These are phyloP conservation scores for Eutolmus rufibarbis DNA, from an alignment of 2,888 invertebrate species.

Conservation along the genomic window DNA sequence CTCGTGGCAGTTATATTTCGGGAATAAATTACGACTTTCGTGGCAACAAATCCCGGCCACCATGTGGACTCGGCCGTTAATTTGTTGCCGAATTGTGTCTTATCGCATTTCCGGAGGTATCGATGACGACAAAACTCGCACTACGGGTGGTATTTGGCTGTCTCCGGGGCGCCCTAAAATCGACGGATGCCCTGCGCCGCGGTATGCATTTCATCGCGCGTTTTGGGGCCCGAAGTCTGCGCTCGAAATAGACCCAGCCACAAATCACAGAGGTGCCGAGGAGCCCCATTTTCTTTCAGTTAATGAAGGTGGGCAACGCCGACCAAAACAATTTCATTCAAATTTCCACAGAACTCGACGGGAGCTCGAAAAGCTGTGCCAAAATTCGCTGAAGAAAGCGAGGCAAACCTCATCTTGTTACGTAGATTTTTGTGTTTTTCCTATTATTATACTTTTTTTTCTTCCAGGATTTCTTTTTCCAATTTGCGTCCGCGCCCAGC, in stretches of 20 bases:
- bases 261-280: constrained; percentile 5
- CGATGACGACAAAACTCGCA: neutral
- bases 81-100: constrained; percentile 21
- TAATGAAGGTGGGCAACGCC: neutral
- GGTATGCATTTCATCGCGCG: neutral
- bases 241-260: neutral
- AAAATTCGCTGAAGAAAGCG: neutral
- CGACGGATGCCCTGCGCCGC: neutral
- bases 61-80: neutral
- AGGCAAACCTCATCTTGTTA: neutral
- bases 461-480: constrained; percentile 1
- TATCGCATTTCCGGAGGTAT: constrained; percentile 29
- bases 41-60: neutral
- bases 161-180: neutral
- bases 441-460: constrained; percentile 18
- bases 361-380: neutral
- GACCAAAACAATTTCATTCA: neutral
- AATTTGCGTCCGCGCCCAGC: neutral
- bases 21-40: constrained; percentile 19
- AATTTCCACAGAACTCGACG: neutral
- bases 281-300: neutral
- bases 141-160: constrained; percentile 2
- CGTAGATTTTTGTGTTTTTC: constrained; percentile 4
- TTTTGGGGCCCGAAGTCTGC: neutral
- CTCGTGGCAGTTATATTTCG: neutral